Percentiles rank a stretch among this genome's conserved stretches.
These are phyloP conservation scores for Phocoena phocoena DNA, from an alignment of 2,113 vertebrate species.

Conservation along the genomic window DNA sequence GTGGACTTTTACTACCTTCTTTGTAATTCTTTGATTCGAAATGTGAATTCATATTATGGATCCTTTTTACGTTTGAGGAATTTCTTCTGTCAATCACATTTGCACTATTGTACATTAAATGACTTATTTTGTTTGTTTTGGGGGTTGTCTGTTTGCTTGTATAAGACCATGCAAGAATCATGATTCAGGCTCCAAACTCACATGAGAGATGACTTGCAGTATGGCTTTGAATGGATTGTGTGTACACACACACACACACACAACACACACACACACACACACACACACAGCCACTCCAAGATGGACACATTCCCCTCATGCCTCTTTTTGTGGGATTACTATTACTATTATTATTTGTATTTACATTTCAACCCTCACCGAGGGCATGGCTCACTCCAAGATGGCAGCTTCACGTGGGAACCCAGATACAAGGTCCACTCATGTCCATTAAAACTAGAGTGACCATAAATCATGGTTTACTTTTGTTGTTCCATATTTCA, in stretches of 20 bases:
- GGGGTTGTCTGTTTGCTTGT: background rate
- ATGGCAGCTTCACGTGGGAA: too few species aligned
- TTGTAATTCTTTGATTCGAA: background rate
- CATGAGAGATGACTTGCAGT: accelerated
- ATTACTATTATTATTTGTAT: background rate
- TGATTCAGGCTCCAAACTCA: background rate
- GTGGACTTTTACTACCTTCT: background rate
- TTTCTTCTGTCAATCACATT: background rate
- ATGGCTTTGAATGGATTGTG: background rate
- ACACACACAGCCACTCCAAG: too few species aligned
- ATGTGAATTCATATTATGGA: background rate
- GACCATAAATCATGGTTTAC: background rate
- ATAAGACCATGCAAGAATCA: background rate
- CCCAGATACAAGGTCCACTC: background rate
- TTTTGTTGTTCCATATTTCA: background rate
- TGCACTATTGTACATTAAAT: background rate
- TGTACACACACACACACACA: background rate
- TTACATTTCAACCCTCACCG: background rate
- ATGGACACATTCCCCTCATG: background rate
- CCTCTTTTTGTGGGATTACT: accelerated
- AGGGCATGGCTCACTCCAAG: background rate
- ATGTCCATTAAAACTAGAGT: background rate
- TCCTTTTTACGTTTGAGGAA: background rate
- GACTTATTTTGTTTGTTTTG: background rate
- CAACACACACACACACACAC: background rate